Conservation (phyloP, 1,140 invertebrate genomes). For the Papilio aristodemus region DNA sequence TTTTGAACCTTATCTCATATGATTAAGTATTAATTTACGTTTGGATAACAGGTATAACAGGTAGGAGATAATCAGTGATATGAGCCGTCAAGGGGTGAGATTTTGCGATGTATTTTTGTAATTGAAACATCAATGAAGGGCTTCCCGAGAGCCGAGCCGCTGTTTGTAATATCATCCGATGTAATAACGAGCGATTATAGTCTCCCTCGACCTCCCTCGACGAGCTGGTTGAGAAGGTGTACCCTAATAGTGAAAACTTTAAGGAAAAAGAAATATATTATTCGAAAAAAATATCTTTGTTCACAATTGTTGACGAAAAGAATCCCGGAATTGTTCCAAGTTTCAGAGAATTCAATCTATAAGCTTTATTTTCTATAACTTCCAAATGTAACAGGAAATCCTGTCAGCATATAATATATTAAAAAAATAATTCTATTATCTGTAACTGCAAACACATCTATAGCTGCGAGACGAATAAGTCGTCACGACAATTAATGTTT, state of each 20-base stretch:
- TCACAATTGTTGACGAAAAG: no score
- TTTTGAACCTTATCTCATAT: conserved; percentile 32
- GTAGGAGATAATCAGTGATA: conserved; percentile 63
- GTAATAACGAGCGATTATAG: conserved; percentile 20
- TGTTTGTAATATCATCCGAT: conserved; percentile 23
- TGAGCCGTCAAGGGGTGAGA: conserved; percentile 47
- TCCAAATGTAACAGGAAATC: no score
- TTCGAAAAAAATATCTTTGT: no score
- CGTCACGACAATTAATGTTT: no score
- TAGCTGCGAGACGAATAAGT: no score
- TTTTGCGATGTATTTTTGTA: conserved; percentile 43
- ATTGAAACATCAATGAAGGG: conserved; percentile 35
- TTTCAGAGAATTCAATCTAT: no score
- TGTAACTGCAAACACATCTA: no score
- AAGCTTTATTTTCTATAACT: no score
- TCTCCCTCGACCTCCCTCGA: conserved; percentile 21
- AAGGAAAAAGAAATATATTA: no score
- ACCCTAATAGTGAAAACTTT: conserved; percentile 5
- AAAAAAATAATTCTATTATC: no score
- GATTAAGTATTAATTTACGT: background rate
- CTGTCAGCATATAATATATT: no score
- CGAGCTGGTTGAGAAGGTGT: conserved; percentile 10
- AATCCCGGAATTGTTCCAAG: no score
- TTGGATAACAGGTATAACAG: conserved; percentile 56
- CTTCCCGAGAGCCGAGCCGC: conserved; percentile 17